Conservation (phyloP, 2,113 vertebrate genomes). For the Spea bombifrons region DNA sequence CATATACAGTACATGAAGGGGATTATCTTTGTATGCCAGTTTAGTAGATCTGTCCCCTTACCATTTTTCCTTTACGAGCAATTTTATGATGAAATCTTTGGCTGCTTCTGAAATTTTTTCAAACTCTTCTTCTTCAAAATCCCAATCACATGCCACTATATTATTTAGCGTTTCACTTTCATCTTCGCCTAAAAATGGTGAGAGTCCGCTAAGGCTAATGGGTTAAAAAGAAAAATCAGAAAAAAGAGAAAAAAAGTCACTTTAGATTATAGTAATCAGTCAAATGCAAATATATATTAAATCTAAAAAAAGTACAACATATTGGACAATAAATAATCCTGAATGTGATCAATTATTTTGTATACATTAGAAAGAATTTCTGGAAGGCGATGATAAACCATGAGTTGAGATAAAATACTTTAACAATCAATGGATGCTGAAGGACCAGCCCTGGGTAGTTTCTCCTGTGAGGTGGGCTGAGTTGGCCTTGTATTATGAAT, state of each 20-base stretch:
- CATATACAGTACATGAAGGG: not conserved
- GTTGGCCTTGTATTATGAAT: too few relatives aligned
- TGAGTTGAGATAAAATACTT: too few relatives aligned
- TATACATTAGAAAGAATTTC: too few relatives aligned
- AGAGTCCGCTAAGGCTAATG: constrained; percentile 86
- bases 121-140: constrained; percentile 91
- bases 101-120: constrained; percentile 82
- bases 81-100: constrained; percentile 90
- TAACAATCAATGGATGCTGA: too few relatives aligned
- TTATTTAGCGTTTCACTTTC: constrained; percentile 94
- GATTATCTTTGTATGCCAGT: not conserved
- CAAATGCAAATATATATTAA: too few relatives aligned
- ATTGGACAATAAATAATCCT: too few relatives aligned
- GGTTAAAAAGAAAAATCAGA: constrained; percentile 31
- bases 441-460: too few relatives aligned
- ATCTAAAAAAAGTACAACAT: too few relatives aligned
- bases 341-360: too few relatives aligned
- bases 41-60: constrained; percentile 52
- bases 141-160: constrained; percentile 89
- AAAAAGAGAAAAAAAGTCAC: not conserved
- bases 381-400: too few relatives aligned
- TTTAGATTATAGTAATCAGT: too few relatives aligned
- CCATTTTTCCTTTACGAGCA: constrained; percentile 95
- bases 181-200: constrained; percentile 91
- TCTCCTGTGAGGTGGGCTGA: too few relatives aligned